phyloP scores from a whole-genome alignment of 2,113 vertebrate species.

The Triplophysa tibetana region DNA sequence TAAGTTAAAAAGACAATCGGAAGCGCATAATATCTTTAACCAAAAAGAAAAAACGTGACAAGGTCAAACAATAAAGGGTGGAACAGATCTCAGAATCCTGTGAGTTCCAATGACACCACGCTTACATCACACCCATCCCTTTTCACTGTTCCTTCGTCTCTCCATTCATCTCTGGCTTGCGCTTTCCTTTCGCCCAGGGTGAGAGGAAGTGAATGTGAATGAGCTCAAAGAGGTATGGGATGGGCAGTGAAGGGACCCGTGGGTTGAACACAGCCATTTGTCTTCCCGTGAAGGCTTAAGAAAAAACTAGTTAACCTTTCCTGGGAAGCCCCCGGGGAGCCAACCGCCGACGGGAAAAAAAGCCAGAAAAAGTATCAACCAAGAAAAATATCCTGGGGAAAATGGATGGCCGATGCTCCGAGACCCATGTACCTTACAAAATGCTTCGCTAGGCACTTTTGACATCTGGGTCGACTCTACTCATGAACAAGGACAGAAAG shows the following conservation, averaged over 20 bases:
- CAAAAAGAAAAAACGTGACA: not conserved
- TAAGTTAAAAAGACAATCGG: not conserved
- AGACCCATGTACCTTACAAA: slow-evolving; percentile 48
- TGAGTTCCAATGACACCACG: slow-evolving; percentile 7
- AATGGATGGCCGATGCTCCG: slow-evolving; percentile 46
- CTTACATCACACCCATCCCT: slow-evolving; percentile 12
- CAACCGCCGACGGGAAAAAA: slow-evolving; percentile 32
- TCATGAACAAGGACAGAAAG: slow-evolving; percentile 40
- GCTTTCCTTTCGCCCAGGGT: slow-evolving; percentile 6
- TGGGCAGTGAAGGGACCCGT: slow-evolving; percentile 38
- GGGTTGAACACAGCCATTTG: slow-evolving; percentile 55
- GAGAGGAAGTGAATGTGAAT: slow-evolving; percentile 31
- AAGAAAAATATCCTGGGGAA: slow-evolving; percentile 53
- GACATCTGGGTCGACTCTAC: slow-evolving; percentile 55
- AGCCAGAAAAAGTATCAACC: slow-evolving; percentile 43
- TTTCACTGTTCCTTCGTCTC: slow-evolving; percentile 33
- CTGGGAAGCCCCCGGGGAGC: slow-evolving; percentile 53
- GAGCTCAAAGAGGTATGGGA: slow-evolving; percentile 43
- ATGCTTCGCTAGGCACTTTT: slow-evolving; percentile 53
- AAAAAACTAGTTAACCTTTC: slow-evolving; percentile 65
- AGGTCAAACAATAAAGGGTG: slow-evolving; percentile 19
- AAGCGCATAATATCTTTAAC: slow-evolving; percentile 1
- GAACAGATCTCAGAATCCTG: not conserved
- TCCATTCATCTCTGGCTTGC: slow-evolving; percentile 6
- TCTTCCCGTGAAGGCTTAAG: slow-evolving; percentile 61